Evolutionary conservation across 1,140 invertebrate species (phyloP).

Genomic region (Pseudomyrmex sp.): DNA sequence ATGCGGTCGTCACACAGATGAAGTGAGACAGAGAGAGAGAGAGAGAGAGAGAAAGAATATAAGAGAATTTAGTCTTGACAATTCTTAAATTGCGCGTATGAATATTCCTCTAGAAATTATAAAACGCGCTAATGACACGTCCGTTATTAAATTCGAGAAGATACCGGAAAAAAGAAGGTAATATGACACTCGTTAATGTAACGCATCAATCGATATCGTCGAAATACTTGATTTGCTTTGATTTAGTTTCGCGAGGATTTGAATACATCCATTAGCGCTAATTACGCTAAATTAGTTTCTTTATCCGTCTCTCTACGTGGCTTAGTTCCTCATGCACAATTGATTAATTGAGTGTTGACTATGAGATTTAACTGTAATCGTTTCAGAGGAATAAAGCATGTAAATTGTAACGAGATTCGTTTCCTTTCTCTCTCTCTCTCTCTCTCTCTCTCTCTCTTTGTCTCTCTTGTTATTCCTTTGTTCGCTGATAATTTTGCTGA

Average conservation of each 20-base stretch:
- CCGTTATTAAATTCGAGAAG: slow-evolving; percentile 3
- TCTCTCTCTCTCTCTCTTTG: slow-evolving; percentile 7
- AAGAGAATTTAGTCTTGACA: slow-evolving; percentile 13
- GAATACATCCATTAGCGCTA: slow-evolving; percentile 43
- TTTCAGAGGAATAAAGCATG: too few species aligned
- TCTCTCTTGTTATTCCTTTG: slow-evolving; percentile 5
- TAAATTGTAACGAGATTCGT: too few species aligned
- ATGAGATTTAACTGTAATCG: too few species aligned
- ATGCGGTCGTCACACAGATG: slow-evolving; percentile 33
- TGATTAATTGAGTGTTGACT: background rate
- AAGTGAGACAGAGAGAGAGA: background rate
- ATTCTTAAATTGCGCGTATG: slow-evolving; percentile 35
- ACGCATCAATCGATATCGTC: slow-evolving; percentile 24
- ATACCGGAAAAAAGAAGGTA: background rate
- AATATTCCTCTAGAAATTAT: slow-evolving; percentile 25
- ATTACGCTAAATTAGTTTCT: slow-evolving; percentile 40
- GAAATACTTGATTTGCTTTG: slow-evolving; percentile 42
- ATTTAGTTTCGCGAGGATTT: slow-evolving; percentile 40
- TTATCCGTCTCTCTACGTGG: background rate
- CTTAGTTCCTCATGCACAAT: background rate
- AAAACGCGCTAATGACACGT: slow-evolving; percentile 6
- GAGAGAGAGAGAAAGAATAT: background rate
- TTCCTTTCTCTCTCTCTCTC: background rate
- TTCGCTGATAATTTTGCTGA: background rate
- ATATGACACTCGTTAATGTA: slow-evolving; percentile 29